phyloP scores from a whole-genome alignment of 2,113 vertebrate species.

The Madoqua kirkii region DNA sequence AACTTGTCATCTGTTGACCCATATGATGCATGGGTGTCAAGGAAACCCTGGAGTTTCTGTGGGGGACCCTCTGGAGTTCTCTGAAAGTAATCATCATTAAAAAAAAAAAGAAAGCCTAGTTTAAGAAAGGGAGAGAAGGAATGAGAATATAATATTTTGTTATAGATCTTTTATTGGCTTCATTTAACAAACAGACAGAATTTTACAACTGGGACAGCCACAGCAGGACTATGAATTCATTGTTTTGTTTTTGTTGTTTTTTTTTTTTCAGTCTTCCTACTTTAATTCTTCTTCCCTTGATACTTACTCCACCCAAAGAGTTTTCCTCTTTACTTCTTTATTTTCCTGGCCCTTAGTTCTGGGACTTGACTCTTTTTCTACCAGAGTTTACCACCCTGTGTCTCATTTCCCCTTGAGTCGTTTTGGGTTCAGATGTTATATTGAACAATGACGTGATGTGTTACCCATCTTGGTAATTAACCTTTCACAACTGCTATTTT shows the following conservation, averaged over 20 bases:
- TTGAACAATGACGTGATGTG: background rate
- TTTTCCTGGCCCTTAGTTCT: background rate
- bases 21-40: background rate
- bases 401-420: background rate
- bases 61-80: background rate
- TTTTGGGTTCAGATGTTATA: background rate
- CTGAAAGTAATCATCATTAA: background rate
- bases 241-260: background rate
- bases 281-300: background rate
- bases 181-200: background rate
- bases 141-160: background rate
- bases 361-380: background rate
- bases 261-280: background rate
- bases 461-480: background rate
- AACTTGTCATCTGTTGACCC: conserved; percentile 12
- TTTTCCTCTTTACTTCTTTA: background rate
- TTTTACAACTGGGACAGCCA: background rate
- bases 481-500: background rate
- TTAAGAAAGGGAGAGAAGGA: background rate
- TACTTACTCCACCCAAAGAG: background rate
- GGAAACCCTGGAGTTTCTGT: background rate
- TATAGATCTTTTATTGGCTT: background rate
- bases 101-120: background rate
- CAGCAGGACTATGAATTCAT: background rate
- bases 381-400: background rate